phyloP scores from a whole-genome alignment of 1,140 invertebrate species.

The Agrypnia vestita region DNA sequence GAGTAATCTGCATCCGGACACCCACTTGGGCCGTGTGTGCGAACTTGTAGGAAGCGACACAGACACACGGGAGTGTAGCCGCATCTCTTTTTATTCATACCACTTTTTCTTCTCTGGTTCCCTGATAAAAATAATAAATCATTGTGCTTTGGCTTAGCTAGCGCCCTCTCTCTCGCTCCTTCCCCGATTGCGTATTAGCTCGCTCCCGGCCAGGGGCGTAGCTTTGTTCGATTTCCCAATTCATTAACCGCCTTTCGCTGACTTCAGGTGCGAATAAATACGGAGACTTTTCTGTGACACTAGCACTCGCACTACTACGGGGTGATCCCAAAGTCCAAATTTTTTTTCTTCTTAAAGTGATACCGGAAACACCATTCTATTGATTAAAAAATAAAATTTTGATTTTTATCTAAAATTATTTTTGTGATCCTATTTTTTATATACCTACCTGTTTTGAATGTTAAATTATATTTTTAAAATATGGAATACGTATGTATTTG shows the following conservation, averaged over 20 bases:
- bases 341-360: too few relatives aligned
- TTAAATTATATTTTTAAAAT: too few relatives aligned
- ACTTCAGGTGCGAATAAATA: too few relatives aligned
- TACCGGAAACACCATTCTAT: too few relatives aligned
- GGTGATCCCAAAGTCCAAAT: too few relatives aligned
- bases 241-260: not conserved
- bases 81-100: conserved; percentile 56
- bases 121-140: conserved; percentile 62
- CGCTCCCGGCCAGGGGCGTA: conserved; percentile 30
- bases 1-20: conserved; percentile 53
- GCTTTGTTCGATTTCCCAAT: not conserved
- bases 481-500: too few relatives aligned
- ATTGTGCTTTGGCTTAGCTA: conserved; percentile 52
- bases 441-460: too few relatives aligned
- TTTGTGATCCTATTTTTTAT: too few relatives aligned
- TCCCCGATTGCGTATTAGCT: conserved; percentile 58
- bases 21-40: not conserved
- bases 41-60: conserved; percentile 46
- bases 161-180: conserved; percentile 37
- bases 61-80: conserved; percentile 26
- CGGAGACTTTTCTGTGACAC: too few relatives aligned
- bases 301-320: too few relatives aligned
- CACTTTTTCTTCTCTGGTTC: conserved; percentile 60
- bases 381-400: too few relatives aligned
- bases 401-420: too few relatives aligned